Conservation (phyloP, 2,888 invertebrate genomes). For the Auanema sp. region DNA sequence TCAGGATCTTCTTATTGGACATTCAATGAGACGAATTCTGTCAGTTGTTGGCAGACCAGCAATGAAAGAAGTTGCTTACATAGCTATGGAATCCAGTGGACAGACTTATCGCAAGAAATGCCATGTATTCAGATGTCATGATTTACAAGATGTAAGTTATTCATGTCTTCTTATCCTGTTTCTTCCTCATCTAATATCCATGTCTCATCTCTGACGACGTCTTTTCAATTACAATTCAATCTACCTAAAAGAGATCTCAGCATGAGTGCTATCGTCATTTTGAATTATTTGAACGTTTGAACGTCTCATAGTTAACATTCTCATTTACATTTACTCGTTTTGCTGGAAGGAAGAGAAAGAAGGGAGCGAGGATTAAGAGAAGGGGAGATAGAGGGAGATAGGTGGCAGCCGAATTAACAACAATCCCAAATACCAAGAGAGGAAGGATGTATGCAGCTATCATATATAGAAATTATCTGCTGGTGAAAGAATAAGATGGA, state of each 20-base stretch:
- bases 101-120: constrained; percentile 39
- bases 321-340: no score
- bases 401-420: no score
- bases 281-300: not conserved
- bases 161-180: not conserved
- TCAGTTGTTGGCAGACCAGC: constrained; percentile 29
- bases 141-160: constrained; percentile 23
- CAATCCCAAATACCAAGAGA: no score
- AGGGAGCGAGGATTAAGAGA: no score
- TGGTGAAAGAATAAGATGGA: no score
- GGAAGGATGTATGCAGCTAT: no score
- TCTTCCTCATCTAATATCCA: not conserved
- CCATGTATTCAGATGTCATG: constrained; percentile 35
- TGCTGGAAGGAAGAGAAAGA: no score
- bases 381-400: no score
- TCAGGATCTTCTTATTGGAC: constrained; percentile 37
- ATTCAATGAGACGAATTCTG: constrained; percentile 41
- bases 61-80: constrained; percentile 36
- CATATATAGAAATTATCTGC: no score
- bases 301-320: no score
- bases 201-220: not conserved
- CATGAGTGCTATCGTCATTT: not conserved
- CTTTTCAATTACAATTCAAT: not conserved
- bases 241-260: not conserved
- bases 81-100: constrained; percentile 39